These are phyloP conservation scores for Thalassaphorura encarpata DNA, from an alignment of 1,140 invertebrate species.

Conservation along the genomic window DNA sequence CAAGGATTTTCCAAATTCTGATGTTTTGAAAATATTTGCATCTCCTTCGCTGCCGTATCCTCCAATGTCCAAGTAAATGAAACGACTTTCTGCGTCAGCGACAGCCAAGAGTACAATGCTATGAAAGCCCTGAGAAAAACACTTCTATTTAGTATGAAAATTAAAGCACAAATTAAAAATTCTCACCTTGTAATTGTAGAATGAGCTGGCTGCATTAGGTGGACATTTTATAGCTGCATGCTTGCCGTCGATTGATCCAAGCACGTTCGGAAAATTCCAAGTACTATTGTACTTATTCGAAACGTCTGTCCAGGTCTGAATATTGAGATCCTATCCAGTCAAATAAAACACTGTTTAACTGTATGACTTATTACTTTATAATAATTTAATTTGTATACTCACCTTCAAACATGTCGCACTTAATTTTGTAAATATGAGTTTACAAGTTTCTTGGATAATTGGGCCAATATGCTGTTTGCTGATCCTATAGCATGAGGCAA, in stretches of 20 bases:
- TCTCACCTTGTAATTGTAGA: slow-evolving; percentile 43
- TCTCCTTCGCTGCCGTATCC: slow-evolving; percentile 29
- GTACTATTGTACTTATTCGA: slow-evolving; percentile 33
- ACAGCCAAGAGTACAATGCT: slow-evolving; percentile 24
- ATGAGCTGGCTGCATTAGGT: slow-evolving; percentile 35
- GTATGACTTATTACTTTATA: too few species aligned
- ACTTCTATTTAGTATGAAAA: too few species aligned
- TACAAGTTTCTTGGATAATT: slow-evolving; percentile 9
- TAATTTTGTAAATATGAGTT: too few species aligned
- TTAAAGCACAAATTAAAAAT: too few species aligned
- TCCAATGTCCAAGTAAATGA: slow-evolving; percentile 32
- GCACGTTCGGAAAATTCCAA: slow-evolving; percentile 36
- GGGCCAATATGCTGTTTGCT: background rate
- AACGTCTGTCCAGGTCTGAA: slow-evolving; percentile 34
- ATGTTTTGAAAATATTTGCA: slow-evolving; percentile 20
- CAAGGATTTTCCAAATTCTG: slow-evolving; percentile 20
- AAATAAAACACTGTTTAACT: too few species aligned
- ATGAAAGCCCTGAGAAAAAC: slow-evolving; percentile 32
- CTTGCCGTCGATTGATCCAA: slow-evolving; percentile 37
- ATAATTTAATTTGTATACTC: too few species aligned
- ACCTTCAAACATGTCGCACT: too few species aligned
- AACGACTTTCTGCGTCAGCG: slow-evolving; percentile 28
- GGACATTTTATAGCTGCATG: slow-evolving; percentile 33
- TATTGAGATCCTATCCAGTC: too few species aligned
- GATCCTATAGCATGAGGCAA: slow-evolving; percentile 7